Percentiles rank a stretch among this genome's conserved stretches.
Conservation (phyloP, 1,140 invertebrate genomes). For the Antheraea pernyi region DNA sequence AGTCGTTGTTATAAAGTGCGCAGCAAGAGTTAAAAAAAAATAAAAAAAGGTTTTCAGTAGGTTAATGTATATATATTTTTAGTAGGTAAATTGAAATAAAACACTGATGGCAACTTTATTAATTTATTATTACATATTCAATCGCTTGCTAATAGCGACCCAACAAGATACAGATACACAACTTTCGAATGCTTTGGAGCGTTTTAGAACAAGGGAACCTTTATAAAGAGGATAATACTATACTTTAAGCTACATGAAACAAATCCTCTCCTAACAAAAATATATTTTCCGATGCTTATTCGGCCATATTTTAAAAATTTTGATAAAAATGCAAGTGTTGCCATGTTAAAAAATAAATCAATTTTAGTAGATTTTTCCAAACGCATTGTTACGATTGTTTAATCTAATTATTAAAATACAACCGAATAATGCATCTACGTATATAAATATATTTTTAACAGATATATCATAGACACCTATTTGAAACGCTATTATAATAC, state of each 20-base stretch:
- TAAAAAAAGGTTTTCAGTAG: no score
- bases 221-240: constrained; percentile 5
- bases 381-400: no score
- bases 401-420: not conserved
- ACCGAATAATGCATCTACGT: constrained; percentile 13
- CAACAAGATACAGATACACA: constrained; percentile 15
- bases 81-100: not conserved
- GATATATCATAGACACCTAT: constrained; percentile 12
- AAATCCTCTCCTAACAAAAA: constrained; percentile 17
- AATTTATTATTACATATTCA: constrained; percentile 11
- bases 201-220: constrained; percentile 7
- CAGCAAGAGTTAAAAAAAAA: no score
- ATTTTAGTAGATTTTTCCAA: not conserved
- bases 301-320: not conserved
- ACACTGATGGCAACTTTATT: not conserved
- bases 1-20: no score
- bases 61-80: no score
- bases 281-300: constrained; percentile 14
- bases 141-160: constrained; percentile 12
- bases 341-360: not conserved
- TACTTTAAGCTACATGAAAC: constrained; percentile 11
- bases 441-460: constrained; percentile 6
- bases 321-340: constrained; percentile 1
- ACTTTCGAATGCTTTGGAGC: constrained; percentile 10
- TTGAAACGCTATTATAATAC: constrained; percentile 14